phyloP scores from a whole-genome alignment of 2,113 vertebrate species.

The Coturnix japonica region DNA sequence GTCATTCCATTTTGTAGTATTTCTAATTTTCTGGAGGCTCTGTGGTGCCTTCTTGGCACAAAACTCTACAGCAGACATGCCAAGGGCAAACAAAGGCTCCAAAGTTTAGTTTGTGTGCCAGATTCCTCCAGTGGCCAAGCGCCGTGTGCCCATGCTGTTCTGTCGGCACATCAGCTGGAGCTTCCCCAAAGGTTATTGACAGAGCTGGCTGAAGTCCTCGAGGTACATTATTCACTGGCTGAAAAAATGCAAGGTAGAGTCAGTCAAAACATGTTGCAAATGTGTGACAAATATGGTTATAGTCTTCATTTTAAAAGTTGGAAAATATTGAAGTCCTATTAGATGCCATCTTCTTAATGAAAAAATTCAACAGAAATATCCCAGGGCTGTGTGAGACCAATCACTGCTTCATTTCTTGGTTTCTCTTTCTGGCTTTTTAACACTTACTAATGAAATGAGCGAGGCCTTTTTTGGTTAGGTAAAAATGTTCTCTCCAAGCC shows the following conservation, averaged over 20 bases:
- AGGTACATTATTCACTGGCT: background rate
- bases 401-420: background rate
- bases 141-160: accelerated
- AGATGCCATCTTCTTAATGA: background rate
- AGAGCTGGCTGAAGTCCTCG: background rate
- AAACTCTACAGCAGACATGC: background rate
- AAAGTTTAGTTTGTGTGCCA: background rate
- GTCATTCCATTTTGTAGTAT: background rate
- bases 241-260: background rate
- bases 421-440: background rate
- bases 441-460: background rate
- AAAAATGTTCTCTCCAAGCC: background rate
- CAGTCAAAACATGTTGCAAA: background rate
- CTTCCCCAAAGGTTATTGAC: background rate
- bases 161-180: background rate
- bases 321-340: background rate
- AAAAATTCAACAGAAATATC: background rate
- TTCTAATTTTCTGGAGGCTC: background rate
- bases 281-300: background rate
- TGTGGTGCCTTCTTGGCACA: background rate
- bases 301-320: background rate
- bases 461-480: background rate
- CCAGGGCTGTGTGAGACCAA: background rate
- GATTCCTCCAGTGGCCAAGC: background rate
- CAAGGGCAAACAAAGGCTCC: background rate